A percentile compares a stretch with the other conserved stretches of the same genome.
These are phyloP conservation scores for Vannuccia rotundouncinata DNA, from an alignment of 2,888 invertebrate genomes.

Conservation along the genomic window DNA sequence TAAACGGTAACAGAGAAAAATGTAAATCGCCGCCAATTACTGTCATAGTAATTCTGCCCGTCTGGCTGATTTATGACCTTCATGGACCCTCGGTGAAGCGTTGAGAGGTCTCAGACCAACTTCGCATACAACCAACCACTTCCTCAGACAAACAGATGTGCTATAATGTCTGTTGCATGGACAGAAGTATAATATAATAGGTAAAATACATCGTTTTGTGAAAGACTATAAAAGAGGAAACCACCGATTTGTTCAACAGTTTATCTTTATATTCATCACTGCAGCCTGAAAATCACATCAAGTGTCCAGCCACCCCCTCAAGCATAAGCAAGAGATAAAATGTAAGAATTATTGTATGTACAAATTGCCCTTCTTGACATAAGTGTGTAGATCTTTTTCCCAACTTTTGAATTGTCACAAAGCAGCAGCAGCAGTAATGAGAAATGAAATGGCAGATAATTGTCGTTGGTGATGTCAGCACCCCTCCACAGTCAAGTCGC, in stretches of 20 bases:
- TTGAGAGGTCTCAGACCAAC: neutral
- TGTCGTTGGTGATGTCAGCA: neutral
- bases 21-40: slow-evolving; percentile 5
- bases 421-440: neutral
- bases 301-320: neutral
- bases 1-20: neutral
- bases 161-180: neutral
- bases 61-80: slow-evolving; percentile 16
- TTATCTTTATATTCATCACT: neutral
- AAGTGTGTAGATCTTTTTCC: neutral
- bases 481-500: neutral
- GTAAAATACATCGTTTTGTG: neutral
- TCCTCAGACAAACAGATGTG: slow-evolving; percentile 3
- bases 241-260: slow-evolving; percentile 15
- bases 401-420: neutral
- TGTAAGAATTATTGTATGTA: too few species aligned
- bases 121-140: neutral
- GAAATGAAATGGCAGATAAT: slow-evolving; percentile 13
- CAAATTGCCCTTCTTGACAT: neutral
- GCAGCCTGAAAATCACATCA: neutral
- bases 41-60: neutral
- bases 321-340: too few species aligned
- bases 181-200: too few species aligned
- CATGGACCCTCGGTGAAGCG: neutral
- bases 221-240: neutral